These are phyloP conservation scores for Gambusia affinis DNA, from an alignment of 2,113 vertebrate species.

Conservation along the genomic window DNA sequence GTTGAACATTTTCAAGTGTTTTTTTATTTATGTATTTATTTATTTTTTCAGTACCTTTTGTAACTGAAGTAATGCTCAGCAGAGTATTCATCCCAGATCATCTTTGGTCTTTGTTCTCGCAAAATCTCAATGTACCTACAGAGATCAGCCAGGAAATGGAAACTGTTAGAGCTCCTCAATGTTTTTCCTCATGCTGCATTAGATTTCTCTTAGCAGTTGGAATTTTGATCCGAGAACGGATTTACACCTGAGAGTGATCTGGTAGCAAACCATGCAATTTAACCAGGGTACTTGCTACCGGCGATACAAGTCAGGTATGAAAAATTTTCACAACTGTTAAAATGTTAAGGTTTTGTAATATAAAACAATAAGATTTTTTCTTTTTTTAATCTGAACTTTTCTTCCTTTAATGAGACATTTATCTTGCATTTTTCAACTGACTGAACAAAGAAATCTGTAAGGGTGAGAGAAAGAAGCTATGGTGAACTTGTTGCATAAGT, in stretches of 20 bases:
- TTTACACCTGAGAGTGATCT: background rate
- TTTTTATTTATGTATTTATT: background rate
- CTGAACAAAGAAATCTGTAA: too few species aligned
- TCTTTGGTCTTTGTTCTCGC: slow-evolving; percentile 89
- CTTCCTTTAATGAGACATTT: too few species aligned
- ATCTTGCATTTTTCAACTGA: too few species aligned
- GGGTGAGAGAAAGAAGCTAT: too few species aligned
- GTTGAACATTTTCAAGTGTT: background rate
- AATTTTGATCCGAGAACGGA: background rate
- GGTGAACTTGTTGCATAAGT: too few species aligned
- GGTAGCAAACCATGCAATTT: too few species aligned
- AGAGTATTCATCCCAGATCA: slow-evolving; percentile 89
- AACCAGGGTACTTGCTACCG: too few species aligned
- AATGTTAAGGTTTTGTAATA: too few species aligned
- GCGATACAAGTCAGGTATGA: too few species aligned
- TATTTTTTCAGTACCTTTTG: slow-evolving; percentile 82
- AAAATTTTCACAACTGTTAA: too few species aligned
- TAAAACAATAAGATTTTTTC: too few species aligned
- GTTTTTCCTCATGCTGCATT: background rate
- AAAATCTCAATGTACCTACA: slow-evolving; percentile 90
- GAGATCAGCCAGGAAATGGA: slow-evolving; percentile 11
- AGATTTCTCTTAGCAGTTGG: background rate
- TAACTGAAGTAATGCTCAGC: slow-evolving; percentile 93
- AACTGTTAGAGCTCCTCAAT: background rate
- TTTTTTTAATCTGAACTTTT: too few species aligned